A percentile compares a stretch with the other conserved stretches of the same genome.
Conservation (phyloP, 2,113 vertebrate species). For the Campylomormyrus numenius region DNA sequence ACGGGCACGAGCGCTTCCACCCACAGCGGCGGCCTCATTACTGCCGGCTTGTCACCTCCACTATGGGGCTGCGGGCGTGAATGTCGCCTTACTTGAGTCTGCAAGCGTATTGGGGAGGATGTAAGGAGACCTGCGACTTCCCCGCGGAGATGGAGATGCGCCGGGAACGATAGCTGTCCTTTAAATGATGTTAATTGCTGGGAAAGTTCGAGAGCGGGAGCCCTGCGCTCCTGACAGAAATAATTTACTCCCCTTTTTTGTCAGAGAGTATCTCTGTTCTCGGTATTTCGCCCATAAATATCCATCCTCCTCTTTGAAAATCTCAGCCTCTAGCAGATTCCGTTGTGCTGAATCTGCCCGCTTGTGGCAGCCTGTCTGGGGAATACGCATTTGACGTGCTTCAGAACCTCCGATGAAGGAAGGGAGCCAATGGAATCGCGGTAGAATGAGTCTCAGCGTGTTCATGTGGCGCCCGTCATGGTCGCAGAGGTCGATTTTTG, state of each 20-base stretch:
- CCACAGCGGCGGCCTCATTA: background rate
- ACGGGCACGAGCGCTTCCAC: background rate
- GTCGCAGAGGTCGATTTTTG: background rate
- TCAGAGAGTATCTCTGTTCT: background rate
- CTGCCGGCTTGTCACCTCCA: background rate
- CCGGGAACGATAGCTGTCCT: background rate
- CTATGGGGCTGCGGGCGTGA: background rate
- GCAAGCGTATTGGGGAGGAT: background rate
- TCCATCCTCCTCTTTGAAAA: background rate
- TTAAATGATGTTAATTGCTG: conserved; percentile 2
- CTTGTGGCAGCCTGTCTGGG: background rate
- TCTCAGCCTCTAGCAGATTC: background rate
- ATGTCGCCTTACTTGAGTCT: background rate
- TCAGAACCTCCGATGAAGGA: background rate
- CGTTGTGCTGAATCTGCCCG: background rate
- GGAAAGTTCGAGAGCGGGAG: background rate
- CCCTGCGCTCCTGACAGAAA: background rate
- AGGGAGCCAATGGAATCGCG: background rate
- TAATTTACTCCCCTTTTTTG: background rate
- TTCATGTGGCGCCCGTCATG: background rate
- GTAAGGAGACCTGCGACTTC: background rate
- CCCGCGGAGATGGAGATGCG: background rate
- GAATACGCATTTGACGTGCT: background rate
- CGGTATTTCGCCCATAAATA: background rate
- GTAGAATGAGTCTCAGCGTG: background rate